Base-by-base conservation (phyloP, 2,888 invertebrate genomes). In the Pterobdella sp. region DNA sequence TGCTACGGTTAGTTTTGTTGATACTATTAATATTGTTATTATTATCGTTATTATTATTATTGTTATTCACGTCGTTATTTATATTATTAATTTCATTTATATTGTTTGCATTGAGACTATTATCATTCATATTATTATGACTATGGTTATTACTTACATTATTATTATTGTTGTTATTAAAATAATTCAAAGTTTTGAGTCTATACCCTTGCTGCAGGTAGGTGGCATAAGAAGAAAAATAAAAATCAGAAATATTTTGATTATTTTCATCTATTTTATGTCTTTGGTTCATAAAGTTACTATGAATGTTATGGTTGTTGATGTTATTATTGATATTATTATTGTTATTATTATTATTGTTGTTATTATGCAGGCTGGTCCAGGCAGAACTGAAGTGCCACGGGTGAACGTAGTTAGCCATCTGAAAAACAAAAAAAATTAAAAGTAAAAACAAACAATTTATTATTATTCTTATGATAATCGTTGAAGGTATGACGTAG, bases 401-500 rank as follows among this genome's bases (percentile, higher is more conserved):
- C n/a, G 69, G 69, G 31, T 69, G 69, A 14, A 69, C 49, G 49
- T 69, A 69, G 52, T 49, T 69, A 14, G 37, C 69, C 69, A 69
- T 69, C 60, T n/a, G 7, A 26, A 3, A 56, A n/a, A n/a, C n/a
- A n/a, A n/a, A n/a, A n/a, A n/a, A n/a, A n/a, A n/a, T n/a, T n/a
- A n/a, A n/a, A n/a, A n/a, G n/a, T n/a, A n/a, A n/a, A n/a, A n/a
- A n/a, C n/a, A n/a, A n/a, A n/a, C n/a, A n/a, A n/a, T n/a, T n/a
- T n/a, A n/a, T n/a, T n/a, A n/a, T n/a, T n/a, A n/a, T n/a, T n/a
- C n/a, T n/a, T n/a, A n/a, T n/a, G n/a, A n/a, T n/a, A n/a, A n/a
- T n/a, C n/a, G n/a, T n/a, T n/a, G n/a, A n/a, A n/a, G n/a, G n/a
- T n/a, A n/a, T n/a, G n/a, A n/a, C n/a, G n/a, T n/a, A n/a, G n/a